Conservation (phyloP, 2,888 invertebrate genomes). For the Didymodactylos carnosus region DNA sequence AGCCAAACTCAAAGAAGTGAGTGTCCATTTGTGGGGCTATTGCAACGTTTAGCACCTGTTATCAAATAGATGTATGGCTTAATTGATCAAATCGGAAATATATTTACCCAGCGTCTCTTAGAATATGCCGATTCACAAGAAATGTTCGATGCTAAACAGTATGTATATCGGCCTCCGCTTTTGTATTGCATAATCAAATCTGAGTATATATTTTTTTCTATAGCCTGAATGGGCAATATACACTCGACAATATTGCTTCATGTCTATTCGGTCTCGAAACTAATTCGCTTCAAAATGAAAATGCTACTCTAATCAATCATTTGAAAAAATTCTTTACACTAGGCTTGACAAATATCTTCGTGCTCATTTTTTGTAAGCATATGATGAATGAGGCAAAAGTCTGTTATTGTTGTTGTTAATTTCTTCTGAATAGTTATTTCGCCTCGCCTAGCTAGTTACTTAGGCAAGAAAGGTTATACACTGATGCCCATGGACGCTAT, state of each 20-base stretch:
- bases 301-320: not conserved
- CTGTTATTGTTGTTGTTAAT: too few relatives aligned
- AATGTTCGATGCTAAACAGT: constrained; percentile 4
- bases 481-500: not conserved
- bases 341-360: not conserved
- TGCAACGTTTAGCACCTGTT: not conserved
- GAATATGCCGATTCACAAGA: not conserved
- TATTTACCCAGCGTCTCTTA: not conserved
- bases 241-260: constrained; percentile 1
- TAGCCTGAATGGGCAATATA: not conserved
- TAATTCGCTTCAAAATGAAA: constrained; percentile 4
- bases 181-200: not conserved
- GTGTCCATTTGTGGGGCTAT: too few relatives aligned
- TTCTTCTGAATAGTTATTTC: not conserved
- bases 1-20: constrained; percentile 8
- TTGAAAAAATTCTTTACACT: not conserved
- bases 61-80: not conserved
- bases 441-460: not conserved
- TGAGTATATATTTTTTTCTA: not conserved
- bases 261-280: constrained; percentile 8
- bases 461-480: not conserved
- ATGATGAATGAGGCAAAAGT: too few relatives aligned
- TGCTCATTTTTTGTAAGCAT: not conserved
- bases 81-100: not conserved
- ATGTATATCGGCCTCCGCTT: not conserved